Evolutionary conservation across 1,140 invertebrate species (phyloP), one percentile per base, ranked within the genome.

Genomic region (Papilio polyxenes): DNA sequence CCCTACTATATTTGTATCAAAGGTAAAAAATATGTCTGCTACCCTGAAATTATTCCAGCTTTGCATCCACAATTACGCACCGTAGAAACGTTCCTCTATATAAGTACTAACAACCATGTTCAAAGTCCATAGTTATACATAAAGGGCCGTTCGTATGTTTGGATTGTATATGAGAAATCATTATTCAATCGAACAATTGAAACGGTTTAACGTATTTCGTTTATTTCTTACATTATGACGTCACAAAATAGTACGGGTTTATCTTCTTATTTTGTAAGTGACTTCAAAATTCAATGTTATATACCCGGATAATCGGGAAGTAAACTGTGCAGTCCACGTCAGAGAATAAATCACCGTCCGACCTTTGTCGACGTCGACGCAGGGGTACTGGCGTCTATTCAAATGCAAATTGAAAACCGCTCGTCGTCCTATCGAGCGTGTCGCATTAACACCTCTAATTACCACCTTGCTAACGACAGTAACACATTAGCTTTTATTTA

Each of bases 401-500:
- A 82, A 82, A 87, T 87, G 86, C 86, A 87, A 87, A 87, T 87
- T 82, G 75, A 81, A 80, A 84, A 84, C 82, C 81, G 83, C 81
- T 81, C 85, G 76, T 79, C 75, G 62, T 79, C 80, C 51, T 69
- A 62, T 83, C 85, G 83, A 82, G 75, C 84, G 78, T 82, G 81
- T 82, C 82, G 56, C 83, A 62, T 79, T 80, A 75, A 80, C 78
- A 75, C 80, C 79, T 83, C 82, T 85, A 83, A 72, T 72, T 72
- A 37, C 65, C 37, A 37, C 10, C 10, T 53, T 23, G 1, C 62
- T 72, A 72, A 72, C 20, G 23, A 65, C 31, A 37, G 65, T 3
- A 15, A 31, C 31, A 72, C 15, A n/a, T 2, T 7, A 44, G 40
- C 40, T 44, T 44, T 44, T 44, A 44, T 44, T 3, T 44, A 44